Conservation (phyloP, 2,113 vertebrate species). For the Mustela lutreola region DNA sequence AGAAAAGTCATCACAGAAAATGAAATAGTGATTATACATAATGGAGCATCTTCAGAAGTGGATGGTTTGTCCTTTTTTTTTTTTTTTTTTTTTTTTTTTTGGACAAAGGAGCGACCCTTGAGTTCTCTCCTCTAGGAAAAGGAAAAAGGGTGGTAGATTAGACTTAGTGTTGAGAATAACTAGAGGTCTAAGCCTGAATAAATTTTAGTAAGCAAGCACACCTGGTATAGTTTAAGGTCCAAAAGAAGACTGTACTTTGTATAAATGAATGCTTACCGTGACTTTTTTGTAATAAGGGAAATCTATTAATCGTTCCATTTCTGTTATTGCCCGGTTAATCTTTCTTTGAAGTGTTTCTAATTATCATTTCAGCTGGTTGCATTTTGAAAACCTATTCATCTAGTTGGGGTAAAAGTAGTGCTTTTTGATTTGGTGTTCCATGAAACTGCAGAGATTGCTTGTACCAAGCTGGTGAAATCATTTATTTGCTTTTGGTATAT, state of each 20-base stretch:
- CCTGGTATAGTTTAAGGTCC: background rate
- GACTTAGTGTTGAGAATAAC: background rate
- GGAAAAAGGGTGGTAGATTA: background rate
- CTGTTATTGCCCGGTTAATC: background rate
- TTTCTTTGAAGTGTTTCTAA: constrained; percentile 23
- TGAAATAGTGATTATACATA: background rate
- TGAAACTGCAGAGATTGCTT: background rate
- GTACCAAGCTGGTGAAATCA: background rate
- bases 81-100: background rate
- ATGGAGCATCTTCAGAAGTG: background rate
- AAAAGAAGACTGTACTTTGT: background rate
- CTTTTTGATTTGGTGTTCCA: background rate
- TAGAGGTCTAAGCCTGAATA: background rate
- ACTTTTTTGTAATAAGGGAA: constrained; percentile 32
- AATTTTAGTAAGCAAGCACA: background rate
- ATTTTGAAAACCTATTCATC: background rate
- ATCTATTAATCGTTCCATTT: constrained; percentile 19
- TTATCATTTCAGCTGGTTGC: background rate
- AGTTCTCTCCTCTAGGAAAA: background rate
- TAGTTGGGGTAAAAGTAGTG: background rate
- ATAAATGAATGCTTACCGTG: background rate
- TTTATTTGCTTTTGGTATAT: constrained; percentile 59
- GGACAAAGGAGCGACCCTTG: background rate
- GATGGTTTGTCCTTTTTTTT: background rate
- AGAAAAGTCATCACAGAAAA: constrained; percentile 11